Conservation (phyloP, 2,888 invertebrate genomes). For the Criorhina ranunculi region DNA sequence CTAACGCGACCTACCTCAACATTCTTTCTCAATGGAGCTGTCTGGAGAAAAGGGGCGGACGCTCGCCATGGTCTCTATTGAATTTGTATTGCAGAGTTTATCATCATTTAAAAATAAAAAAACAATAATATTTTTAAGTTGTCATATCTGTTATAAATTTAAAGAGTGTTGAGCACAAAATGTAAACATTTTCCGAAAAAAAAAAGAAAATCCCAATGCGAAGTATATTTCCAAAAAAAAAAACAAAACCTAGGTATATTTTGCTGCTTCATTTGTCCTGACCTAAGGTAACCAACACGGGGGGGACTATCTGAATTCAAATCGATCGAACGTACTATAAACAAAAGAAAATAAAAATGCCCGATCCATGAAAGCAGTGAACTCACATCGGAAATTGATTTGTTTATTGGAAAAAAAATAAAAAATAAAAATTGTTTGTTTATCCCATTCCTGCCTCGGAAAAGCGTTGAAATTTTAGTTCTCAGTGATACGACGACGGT, state of each 20-base stretch:
- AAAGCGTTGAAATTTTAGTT: neutral
- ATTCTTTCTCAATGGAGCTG: neutral
- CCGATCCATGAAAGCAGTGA: conserved; percentile 33
- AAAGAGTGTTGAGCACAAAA: too few relatives aligned
- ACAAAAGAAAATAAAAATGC: conserved; percentile 29
- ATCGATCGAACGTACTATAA: conserved; percentile 39
- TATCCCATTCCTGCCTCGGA: conserved; percentile 6
- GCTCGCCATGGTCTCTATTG: conserved; percentile 21
- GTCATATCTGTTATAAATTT: too few relatives aligned
- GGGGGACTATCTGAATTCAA: neutral
- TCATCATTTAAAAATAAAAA: neutral
- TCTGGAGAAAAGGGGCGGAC: conserved; percentile 16
- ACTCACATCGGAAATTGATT: conserved; percentile 42
- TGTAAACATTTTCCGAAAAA: too few relatives aligned
- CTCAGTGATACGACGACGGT: neutral
- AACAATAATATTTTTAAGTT: too few relatives aligned
- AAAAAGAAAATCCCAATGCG: too few relatives aligned
- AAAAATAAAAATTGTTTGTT: too few relatives aligned
- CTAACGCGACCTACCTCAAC: conserved; percentile 52
- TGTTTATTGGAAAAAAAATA: conserved; percentile 56
- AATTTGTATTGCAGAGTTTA: conserved; percentile 1
- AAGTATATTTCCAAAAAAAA: too few relatives aligned
- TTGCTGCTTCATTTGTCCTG: conserved; percentile 24
- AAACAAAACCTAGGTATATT: neutral
- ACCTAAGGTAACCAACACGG: conserved; percentile 22